Evolutionary conservation across 2,888 invertebrate species (phyloP), one percentile per base, ranked within the genome.

Genomic region (Tachina lurida): DNA sequence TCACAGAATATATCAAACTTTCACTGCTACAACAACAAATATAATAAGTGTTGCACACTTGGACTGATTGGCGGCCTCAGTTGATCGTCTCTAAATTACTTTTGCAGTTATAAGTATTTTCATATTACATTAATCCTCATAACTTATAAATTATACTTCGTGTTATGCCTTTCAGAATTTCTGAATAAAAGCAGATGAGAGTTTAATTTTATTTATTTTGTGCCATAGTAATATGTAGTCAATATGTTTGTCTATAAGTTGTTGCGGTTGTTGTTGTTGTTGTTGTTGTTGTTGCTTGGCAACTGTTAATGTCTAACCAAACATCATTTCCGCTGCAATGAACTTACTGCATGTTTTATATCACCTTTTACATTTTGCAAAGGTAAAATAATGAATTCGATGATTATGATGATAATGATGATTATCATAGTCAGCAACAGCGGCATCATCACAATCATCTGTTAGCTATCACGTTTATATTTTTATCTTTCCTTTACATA

Each of bases 261-360:
- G n/a, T 19, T 17, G 5, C 2, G 1, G 22, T 10, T 58, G 22
- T 54, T 70, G 62, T 17, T 17, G 5, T 8, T 52, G 19, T 17
- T 54, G 9, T 19, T 17, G 1, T 9, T 8, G 31, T 10, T 58
- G 22, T 54, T 71, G 62, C 58, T 70, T 82, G 82, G 77, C 62
- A 75, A 60, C 63, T 71, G 85, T 77, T 82, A 73, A 74, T 78
- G 58, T 82, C 85, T 78, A 78, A 75, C 81, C 85, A 82, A 82
- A 85, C 78, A 70, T 82, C 70, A 70, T 78, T 74, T 85, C 82
- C 85, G 85, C 82, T 82, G 82, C 85, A 82, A 65, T 83, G 78
- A 83, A 79, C 71, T 65, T 74, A 47, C 81, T 74, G 62, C 19
- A 75, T 58, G 78, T 85, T 78, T 47, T 85, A 75, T 78, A 62